Conservation (phyloP, 2,888 invertebrate genomes). For the Drosophila emarginata region DNA sequence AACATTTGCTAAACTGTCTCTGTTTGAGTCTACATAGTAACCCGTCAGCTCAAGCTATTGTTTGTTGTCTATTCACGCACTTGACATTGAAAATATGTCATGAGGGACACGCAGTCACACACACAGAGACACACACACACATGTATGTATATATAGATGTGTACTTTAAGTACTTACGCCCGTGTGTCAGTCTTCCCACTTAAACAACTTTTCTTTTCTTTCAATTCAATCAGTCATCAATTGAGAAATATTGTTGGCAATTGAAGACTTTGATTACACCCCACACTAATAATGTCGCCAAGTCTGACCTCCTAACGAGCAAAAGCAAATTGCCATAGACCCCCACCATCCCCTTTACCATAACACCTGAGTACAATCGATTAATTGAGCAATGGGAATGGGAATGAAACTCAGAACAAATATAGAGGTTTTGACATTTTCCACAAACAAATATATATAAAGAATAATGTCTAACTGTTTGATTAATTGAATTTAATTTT, state of each 20-base stretch:
- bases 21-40: neutral
- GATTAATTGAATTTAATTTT: conserved; percentile 69
- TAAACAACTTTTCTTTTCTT: conserved; percentile 30
- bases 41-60: neutral
- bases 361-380: conserved; percentile 53
- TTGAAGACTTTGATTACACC: conserved; percentile 46
- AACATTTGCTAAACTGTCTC: neutral
- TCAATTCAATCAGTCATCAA: conserved; percentile 57
- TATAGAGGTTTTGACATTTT: neutral
- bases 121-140: neutral
- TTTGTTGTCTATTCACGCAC: conserved; percentile 33
- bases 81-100: conserved; percentile 62
- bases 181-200: conserved; percentile 18
- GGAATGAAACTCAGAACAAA: neutral
- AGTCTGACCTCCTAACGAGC: conserved; percentile 51
- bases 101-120: conserved; percentile 25
- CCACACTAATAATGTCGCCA: conserved; percentile 31
- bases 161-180: conserved; percentile 1
- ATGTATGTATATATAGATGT: neutral
- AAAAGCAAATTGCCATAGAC: conserved; percentile 17
- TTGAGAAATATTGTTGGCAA: conserved; percentile 49
- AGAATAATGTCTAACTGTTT: conserved; percentile 13
- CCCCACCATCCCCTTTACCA: neutral
- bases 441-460: neutral
- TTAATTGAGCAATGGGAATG: conserved; percentile 59